Conservation (phyloP, 2,113 vertebrate species). For the Cinclus mexicanus region DNA sequence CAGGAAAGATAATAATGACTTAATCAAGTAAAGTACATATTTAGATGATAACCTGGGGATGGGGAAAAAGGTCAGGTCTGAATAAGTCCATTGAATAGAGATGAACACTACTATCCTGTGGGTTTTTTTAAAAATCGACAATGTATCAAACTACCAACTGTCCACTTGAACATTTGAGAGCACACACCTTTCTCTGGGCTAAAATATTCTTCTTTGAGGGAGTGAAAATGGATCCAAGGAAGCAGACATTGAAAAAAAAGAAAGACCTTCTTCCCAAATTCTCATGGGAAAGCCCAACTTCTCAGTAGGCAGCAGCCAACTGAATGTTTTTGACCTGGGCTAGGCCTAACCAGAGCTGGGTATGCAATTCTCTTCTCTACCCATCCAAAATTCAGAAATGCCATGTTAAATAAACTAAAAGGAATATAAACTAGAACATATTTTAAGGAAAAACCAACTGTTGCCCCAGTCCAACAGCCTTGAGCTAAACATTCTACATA, state of each 20-base stretch:
- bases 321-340: not conserved
- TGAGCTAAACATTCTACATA: not conserved
- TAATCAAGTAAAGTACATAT: not conserved
- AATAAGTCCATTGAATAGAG: not conserved
- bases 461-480: not conserved
- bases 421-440: not conserved
- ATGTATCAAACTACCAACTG: not conserved
- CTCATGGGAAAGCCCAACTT: not conserved
- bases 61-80: not conserved
- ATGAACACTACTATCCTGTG: not conserved
- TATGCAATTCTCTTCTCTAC: not conserved
- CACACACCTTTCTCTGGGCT: not conserved
- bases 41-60: not conserved
- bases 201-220: not conserved
- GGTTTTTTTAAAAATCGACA: not conserved
- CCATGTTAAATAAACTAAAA: not conserved
- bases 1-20: not conserved
- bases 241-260: accelerated
- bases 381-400: not conserved
- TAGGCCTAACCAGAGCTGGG: not conserved
- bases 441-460: not conserved
- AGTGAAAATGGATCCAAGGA: not conserved
- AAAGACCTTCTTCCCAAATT: not conserved
- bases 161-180: not conserved
- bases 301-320: not conserved